Conservation (phyloP, 2,888 invertebrate genomes). For the Ornithoptera alexandrae region DNA sequence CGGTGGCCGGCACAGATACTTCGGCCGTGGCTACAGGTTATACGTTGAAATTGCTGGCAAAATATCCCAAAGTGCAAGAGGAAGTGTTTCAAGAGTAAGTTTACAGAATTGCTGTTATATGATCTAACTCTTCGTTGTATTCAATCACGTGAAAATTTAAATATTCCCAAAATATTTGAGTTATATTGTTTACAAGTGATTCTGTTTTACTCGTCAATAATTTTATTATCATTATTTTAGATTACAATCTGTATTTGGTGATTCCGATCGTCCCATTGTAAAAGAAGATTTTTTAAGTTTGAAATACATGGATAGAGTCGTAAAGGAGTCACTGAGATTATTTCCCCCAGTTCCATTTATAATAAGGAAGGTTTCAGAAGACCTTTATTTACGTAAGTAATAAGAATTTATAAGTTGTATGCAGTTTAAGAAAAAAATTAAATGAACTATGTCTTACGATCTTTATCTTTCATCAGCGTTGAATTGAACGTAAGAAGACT, state of each 20-base stretch:
- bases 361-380: constrained; percentile 63
- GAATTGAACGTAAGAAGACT: background rate
- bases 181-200: no score
- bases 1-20: constrained; percentile 78
- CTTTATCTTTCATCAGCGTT: background rate
- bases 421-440: background rate
- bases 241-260: constrained; percentile 57
- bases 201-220: background rate
- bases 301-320: constrained; percentile 63
- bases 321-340: constrained; percentile 64
- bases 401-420: background rate
- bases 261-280: constrained; percentile 53
- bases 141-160: background rate
- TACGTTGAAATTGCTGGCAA: constrained; percentile 64
- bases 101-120: background rate
- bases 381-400: constrained; percentile 64
- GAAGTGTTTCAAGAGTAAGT: constrained; percentile 67
- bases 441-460: background rate
- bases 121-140: no score
- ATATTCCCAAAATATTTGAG: background rate
- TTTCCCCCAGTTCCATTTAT: constrained; percentile 70
- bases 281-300: constrained; percentile 61
- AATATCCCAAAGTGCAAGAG: constrained; percentile 72
- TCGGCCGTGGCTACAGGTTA: constrained; percentile 68
- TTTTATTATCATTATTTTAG: constrained; percentile 40